Conservation (phyloP, 2,797 vertebrate genomes). For the Ispidina lecontei region DNA sequence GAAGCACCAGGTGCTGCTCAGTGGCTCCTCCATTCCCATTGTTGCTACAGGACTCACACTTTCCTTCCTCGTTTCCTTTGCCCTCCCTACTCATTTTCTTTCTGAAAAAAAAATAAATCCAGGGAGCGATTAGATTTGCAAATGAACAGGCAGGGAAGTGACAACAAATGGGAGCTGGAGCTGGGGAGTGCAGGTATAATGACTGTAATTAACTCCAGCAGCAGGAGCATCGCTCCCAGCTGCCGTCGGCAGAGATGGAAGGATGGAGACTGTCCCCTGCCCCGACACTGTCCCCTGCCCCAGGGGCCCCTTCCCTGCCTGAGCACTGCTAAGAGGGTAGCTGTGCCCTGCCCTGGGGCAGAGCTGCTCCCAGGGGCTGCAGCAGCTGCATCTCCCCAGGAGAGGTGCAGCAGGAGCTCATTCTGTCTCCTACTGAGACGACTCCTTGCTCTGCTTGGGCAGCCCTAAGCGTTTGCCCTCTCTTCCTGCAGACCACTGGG, state of each 20-base stretch:
- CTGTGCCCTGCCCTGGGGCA: background rate
- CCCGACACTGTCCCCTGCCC: background rate
- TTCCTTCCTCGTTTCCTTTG: constrained; percentile 60
- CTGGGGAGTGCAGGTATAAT: constrained; percentile 83
- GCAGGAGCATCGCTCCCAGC: constrained; percentile 66
- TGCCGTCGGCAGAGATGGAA: background rate
- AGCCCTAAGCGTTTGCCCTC: background rate
- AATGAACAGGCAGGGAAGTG: constrained; percentile 82
- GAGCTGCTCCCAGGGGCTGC: fast-evolving
- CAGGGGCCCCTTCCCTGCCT: fast-evolving
- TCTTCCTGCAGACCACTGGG: fast-evolving
- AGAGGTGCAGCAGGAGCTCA: fast-evolving
- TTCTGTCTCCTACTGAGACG: background rate
- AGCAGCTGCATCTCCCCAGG: background rate
- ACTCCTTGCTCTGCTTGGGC: background rate
- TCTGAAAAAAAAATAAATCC: constrained; percentile 46
- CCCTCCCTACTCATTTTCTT: constrained; percentile 34
- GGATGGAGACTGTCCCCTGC: background rate
- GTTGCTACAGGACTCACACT: background rate
- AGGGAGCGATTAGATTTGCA: background rate
- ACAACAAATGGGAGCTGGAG: constrained; percentile 79
- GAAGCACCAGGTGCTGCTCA: constrained; percentile 14
- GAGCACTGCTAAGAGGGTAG: fast-evolving
- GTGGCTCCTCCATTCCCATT: background rate
- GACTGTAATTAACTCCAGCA: constrained; percentile 88